Evolutionary conservation across 2,888 invertebrate genomes (phyloP), one percentile per base, ranked within the genome.

Genomic region (Lycia hirtaria): DNA sequence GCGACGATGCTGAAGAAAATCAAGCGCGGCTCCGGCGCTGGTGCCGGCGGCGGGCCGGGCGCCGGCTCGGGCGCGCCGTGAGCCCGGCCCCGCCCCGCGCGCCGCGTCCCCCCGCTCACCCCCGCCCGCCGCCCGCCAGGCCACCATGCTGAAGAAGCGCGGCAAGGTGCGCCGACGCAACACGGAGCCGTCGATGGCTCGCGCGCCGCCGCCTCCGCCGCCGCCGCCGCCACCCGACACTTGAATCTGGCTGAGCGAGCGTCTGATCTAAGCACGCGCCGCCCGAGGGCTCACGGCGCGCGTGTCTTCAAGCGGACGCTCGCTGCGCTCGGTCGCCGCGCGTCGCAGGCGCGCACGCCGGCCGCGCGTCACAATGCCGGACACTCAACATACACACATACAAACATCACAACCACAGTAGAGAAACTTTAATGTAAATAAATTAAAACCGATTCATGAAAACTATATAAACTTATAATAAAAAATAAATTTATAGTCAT

Each of bases 1-100:
- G 99, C 99, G 88, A 99, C 99, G 93, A 99, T 99, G 99, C 95
- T 99, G 95, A 99, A 99, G 96, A 99, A 99, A 96, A 96, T 96
- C 94, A 99, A 99, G 95, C 98, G 98, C 95, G 98, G 98, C 94
- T 95, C 98, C 88, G 76, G 80, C 80, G 80, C 81, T 76, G 96
- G 93, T 95, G 96, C 92, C 80, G 47, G 51, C 41, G n/a, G 41
- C 35, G 19, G 33, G 55, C 32, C 94, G 94, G 93, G 94, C 70
- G 71, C 30, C 30, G 80, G 80, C 79, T 83, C 83, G 80, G 80
- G 82, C 80, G 63, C 54, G 57, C 77, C 67, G 65, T 94, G 94
- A 93, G 94, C 67, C 62, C 94, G 93, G 94, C 94, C 92, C 43
- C 52, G 93, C 93, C 45, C 50, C 60, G 51, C 38, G 14, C 61